Percentiles rank a stretch among this genome's conserved stretches.
These are phyloP conservation scores for Drepana arcuata DNA, from an alignment of 1,140 invertebrate genomes.

Conservation along the genomic window DNA sequence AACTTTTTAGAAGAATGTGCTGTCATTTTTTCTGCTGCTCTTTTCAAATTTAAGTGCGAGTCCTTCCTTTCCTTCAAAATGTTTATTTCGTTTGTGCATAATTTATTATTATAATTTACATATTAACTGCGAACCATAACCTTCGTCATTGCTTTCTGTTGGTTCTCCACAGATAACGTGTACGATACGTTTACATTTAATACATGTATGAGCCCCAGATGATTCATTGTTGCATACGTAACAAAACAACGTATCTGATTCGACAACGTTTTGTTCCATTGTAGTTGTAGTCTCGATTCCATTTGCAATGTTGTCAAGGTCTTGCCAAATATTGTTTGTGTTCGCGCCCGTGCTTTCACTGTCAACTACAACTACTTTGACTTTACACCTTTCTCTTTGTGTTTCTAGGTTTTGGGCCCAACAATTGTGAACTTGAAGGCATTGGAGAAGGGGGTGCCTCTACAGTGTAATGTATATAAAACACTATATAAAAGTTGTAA, in stretches of 20 bases:
- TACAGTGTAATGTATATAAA: no score
- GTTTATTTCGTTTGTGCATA: slow-evolving; percentile 20
- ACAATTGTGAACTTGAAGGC: no score
- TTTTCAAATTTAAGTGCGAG: slow-evolving; percentile 12
- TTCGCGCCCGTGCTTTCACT: slow-evolving; percentile 1
- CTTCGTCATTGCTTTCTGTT: slow-evolving; percentile 9
- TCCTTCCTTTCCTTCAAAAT: slow-evolving; percentile 17
- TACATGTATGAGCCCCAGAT: slow-evolving; percentile 1
- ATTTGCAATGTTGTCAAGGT: slow-evolving; percentile 1
- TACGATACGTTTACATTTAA: slow-evolving; percentile 6
- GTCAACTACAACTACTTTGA: slow-evolving; percentile 3
- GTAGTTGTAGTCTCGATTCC: no score
- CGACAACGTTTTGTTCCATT: background rate
- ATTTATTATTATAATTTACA: no score
- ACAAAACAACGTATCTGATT: slow-evolving; percentile 4
- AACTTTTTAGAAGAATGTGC: slow-evolving; percentile 19
- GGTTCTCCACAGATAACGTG: slow-evolving; percentile 9
- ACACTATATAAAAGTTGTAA: no score
- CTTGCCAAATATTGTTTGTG: background rate
- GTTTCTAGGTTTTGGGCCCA: no score
- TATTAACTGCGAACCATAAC: slow-evolving; percentile 7
- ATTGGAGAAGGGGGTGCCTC: no score
- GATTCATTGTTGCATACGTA: slow-evolving; percentile 12
- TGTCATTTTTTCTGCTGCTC: slow-evolving; percentile 24
- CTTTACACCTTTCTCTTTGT: no score